Evolutionary conservation across 2,797 vertebrate genomes (phyloP), one percentile per base, ranked within the genome.

Genomic region (Mico argentatus): DNA sequence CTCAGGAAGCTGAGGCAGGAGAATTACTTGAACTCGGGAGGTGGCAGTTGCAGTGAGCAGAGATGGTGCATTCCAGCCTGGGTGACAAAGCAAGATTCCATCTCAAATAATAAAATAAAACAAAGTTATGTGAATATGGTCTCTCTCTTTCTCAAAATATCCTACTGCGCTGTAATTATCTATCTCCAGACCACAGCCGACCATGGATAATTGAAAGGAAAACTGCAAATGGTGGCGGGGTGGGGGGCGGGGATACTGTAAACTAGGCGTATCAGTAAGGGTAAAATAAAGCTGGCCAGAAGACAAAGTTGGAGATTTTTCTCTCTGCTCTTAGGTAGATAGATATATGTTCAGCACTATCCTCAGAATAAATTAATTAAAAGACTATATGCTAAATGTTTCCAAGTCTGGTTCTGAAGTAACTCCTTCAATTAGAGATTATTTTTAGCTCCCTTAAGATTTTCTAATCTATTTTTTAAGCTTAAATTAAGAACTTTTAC

Each of bases 301-400:
- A 82, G 52, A 59, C 46, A 33, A 57, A 44, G 61, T 7, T 30
- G 92, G 55, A 41, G 41, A 61, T n/a, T 96, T 87, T 22, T 48
- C 73, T 96, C 91, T 90, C 70, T 46, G 15, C 26, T n/a, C 8
- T 82, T 50, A 97, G 61, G 70, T 64, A 96, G 36, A 2, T 87
- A 88, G 9, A 22, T 4, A n/a, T 84, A 59, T 26, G 8, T 96
- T 97, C 17, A 73, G 77, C 30, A 44, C 48, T 5, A 11, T 39
- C 22, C 73, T 98, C 67, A 81, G 50, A 82, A 90, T 87, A 81
- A 72, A 91, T 93, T 81, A 39, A 95, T 93, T 92, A 81, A 84
- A 95, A 80, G 52, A 87, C 52, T 57, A 61, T 52, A 48, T 48
- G 50, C 52, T 73, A 85, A 90, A 57, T 89, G 79, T 72, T 75